Evolutionary conservation across 2,888 invertebrate genomes (phyloP), one percentile per base, ranked within the genome.

Genomic region (Polymixis lichenea): DNA sequence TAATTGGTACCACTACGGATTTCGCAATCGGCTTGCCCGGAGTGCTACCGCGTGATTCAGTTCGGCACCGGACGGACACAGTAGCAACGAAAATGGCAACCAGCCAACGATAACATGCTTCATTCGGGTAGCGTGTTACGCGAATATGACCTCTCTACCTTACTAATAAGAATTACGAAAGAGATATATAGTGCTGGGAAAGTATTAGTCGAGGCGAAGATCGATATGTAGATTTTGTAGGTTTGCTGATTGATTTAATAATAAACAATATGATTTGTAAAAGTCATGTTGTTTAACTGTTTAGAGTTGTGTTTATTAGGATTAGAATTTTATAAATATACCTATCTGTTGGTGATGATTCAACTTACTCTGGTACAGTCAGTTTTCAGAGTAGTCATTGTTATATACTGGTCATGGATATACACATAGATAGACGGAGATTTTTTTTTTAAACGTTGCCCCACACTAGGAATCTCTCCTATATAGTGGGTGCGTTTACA

Each of bases 1-100:
- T 85, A 81, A 71, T 80, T 70, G 71, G 65, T 64, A 66, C 62
- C 22, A 58, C 75, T 64, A 60, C 43, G 9, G 15, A 84, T 86
- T 88, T 88, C 53, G 68, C 67, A 86, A 82, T 64, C 60, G 71
- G 77, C 72, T 77, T 64, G 67, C 80, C 75, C 62, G 53, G 22
- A 78, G 75, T 64, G 69, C 77, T 84, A 85, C 77, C 84, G 69
- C 68, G 69, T 90, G 89, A 89, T 84, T 90, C 90, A 90, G 86
- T 90, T 88, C 89, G 85, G 76, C 84, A 72, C 77, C 88, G 86
- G 84, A 75, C 83, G 86, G 82, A 82, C 85, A 83, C 72, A 75
- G 82, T 88, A 87, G 89, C 89, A 87, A 83, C 72, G 78, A 67
- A 73, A 58, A 79, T 92, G 92, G 92, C 92, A 86, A 61, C 49